Conservation (phyloP, 2,888 invertebrate genomes). For the Uropetala carovei region DNA sequence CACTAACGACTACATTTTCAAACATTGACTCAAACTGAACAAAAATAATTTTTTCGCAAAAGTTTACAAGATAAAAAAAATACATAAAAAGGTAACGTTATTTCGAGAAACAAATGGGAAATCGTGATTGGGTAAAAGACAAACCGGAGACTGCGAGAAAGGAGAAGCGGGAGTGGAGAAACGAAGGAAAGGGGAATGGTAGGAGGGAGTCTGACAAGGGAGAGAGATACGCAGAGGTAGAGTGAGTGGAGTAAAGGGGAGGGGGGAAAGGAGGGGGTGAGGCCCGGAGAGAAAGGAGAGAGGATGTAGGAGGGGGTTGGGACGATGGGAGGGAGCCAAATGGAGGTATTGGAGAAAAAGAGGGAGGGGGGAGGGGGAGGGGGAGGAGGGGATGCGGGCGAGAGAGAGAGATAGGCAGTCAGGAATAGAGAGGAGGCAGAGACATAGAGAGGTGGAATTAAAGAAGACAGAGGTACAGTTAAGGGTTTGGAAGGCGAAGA, state of each 20-base stretch:
- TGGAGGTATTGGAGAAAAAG: neutral
- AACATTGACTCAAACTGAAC: too few species aligned
- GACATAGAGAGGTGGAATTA: neutral
- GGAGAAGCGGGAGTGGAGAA: neutral
- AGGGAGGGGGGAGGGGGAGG: neutral
- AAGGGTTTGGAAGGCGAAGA: neutral
- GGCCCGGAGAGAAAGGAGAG: neutral
- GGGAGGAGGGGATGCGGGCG: too few species aligned
- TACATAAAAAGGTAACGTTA: too few species aligned
- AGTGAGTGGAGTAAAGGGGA: neutral
- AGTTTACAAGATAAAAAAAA: too few species aligned
- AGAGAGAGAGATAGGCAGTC: neutral
- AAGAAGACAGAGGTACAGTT: neutral
- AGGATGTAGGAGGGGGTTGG: neutral
- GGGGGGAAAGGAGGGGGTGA: neutral
- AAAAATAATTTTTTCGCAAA: too few species aligned
- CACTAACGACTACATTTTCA: too few species aligned
- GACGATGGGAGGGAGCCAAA: neutral
- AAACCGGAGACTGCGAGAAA: too few species aligned
- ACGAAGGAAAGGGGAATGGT: neutral
- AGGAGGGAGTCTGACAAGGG: neutral
- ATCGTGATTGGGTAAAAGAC: too few species aligned
- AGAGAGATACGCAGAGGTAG: neutral
- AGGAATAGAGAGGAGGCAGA: neutral
- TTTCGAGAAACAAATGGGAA: too few species aligned